A percentile compares a stretch with the other conserved stretches of the same genome.
phyloP scores from a whole-genome alignment of 30 jellyfish, hydroid and myxozoan genomes.

The Nemopilema nomurai region DNA sequence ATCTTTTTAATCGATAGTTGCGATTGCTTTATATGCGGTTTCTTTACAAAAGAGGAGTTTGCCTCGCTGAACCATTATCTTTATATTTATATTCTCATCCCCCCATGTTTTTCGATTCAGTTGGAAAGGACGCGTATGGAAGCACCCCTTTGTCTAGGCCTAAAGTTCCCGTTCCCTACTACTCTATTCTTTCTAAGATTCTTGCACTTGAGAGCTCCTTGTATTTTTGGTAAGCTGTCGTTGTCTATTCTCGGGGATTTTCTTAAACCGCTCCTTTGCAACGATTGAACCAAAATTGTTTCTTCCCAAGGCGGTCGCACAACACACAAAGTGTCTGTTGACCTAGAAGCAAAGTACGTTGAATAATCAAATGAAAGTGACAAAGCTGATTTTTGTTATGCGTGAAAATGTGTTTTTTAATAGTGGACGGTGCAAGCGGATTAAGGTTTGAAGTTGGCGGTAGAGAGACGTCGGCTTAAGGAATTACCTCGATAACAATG shows the following conservation, averaged over 20 bases:
- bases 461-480: slow-evolving; percentile 42
- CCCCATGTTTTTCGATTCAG: too few relatives aligned
- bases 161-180: too few relatives aligned
- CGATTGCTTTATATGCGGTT: too few relatives aligned
- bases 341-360: slow-evolving; percentile 37
- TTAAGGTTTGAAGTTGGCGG: slow-evolving; percentile 44
- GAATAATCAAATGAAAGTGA: slow-evolving; percentile 23
- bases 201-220: too few relatives aligned
- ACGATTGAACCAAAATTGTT: background rate
- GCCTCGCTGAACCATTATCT: too few relatives aligned
- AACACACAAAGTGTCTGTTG: background rate
- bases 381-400: slow-evolving; percentile 28
- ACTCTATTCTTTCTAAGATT: too few relatives aligned
- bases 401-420: slow-evolving; percentile 7
- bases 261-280: background rate
- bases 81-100: too few relatives aligned
- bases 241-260: background rate
- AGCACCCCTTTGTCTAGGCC: too few relatives aligned
- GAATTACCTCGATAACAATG: slow-evolving; percentile 40
- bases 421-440: slow-evolving; percentile 44
- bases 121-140: too few relatives aligned
- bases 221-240: too few relatives aligned
- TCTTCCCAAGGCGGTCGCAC: background rate
- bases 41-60: too few relatives aligned
- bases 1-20: too few relatives aligned